Conservation (phyloP, 2,113 vertebrate genomes). For the Recurvirostra avosetta region DNA sequence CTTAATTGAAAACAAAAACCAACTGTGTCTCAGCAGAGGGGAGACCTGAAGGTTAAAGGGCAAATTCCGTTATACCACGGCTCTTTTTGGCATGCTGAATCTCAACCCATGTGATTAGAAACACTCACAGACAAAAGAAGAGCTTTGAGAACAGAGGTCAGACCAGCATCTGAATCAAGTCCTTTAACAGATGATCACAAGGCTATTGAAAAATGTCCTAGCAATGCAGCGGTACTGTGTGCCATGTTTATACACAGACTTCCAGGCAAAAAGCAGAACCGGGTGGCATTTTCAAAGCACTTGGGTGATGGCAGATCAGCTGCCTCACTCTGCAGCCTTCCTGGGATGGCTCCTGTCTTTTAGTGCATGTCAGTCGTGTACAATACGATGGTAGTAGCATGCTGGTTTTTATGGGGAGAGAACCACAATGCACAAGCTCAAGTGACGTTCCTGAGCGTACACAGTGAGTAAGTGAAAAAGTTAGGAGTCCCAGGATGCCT, state of each 20-base stretch:
- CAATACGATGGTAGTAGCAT: background rate
- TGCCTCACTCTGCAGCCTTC: background rate
- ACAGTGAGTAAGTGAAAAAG: background rate
- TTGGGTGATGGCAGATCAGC: background rate
- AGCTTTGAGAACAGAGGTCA: constrained; percentile 61
- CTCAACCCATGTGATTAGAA: constrained; percentile 69
- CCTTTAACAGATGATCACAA: constrained; percentile 61
- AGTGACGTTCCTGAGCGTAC: background rate
- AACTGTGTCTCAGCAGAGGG: constrained; percentile 67
- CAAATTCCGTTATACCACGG: constrained; percentile 47
- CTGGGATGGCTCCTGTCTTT: background rate
- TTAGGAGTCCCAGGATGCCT: background rate
- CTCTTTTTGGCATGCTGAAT: constrained; percentile 60
- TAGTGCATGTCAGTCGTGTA: background rate
- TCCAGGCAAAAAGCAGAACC: background rate
- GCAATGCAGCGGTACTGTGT: background rate
- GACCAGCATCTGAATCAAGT: constrained; percentile 54
- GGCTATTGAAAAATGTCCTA: constrained; percentile 51
- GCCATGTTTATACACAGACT: constrained; percentile 43
- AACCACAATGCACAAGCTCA: background rate
- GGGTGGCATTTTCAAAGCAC: constrained; percentile 27
- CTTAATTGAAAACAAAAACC: constrained; percentile 65
- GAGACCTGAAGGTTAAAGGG: constrained; percentile 63
- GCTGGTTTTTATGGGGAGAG: background rate
- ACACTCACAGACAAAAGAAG: constrained; percentile 46